Conservation (phyloP, 1,140 invertebrate species). For the Ceratina calcarata region DNA sequence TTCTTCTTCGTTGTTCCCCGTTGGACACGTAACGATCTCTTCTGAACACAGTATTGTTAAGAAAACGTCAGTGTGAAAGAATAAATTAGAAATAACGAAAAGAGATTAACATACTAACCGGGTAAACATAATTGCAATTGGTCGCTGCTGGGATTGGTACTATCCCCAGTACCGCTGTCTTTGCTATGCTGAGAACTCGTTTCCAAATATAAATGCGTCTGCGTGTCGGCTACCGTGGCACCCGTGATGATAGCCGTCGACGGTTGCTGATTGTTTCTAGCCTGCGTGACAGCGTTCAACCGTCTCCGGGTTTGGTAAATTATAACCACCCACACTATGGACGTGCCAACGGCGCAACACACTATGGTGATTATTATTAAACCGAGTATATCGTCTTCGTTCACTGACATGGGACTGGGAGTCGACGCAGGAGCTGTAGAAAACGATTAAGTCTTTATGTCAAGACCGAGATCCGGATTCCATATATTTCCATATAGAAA, state of each 20-base stretch:
- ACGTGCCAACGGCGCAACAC: conserved; percentile 93
- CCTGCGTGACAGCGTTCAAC: conserved; percentile 74
- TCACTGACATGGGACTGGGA: conserved; percentile 64
- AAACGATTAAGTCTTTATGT: background rate
- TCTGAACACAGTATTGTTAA: conserved; percentile 56
- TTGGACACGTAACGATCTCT: conserved; percentile 68
- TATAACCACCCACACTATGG: conserved; percentile 94
- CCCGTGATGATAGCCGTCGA: conserved; percentile 33
- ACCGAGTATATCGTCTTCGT: conserved; percentile 88
- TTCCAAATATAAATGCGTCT: conserved; percentile 76
- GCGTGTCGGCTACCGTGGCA: conserved; percentile 59
- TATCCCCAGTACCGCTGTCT: conserved; percentile 83
- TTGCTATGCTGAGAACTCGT: conserved; percentile 81
- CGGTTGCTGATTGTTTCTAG: conserved; percentile 57
- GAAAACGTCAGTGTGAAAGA: background rate
- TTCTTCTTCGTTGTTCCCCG: conserved; percentile 76
- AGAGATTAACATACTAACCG: conserved; percentile 58
- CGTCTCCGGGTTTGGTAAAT: conserved; percentile 92
- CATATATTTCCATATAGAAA: background rate
- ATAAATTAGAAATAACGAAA: background rate
- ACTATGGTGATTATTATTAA: conserved; percentile 94
- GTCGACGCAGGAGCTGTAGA: conserved; percentile 70
- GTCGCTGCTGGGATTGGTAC: conserved; percentile 82
- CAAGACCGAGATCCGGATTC: background rate
- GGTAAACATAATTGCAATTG: conserved; percentile 79